Evolutionary conservation across 2,113 vertebrate species (phyloP), one percentile per base, ranked within the genome.

Genomic region (Leucopsar rothschildi): DNA sequence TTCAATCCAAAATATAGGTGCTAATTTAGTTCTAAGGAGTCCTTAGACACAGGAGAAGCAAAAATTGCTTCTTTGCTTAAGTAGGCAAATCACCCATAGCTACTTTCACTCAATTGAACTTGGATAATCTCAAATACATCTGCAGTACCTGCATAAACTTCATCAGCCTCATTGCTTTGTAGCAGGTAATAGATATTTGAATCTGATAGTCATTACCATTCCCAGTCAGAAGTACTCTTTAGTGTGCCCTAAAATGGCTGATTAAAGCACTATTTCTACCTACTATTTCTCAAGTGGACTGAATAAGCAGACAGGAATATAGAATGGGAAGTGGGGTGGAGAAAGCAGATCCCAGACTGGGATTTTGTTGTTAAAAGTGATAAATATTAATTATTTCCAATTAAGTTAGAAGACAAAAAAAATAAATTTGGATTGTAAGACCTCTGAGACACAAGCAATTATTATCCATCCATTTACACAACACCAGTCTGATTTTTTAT

Each of bases 311-410:
- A 72, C 10, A 84, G 40, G 50, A 92, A 71, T 72, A 79, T 35
- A 72, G 47, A n/a, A 82, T 72, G 33, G 61, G 45, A 95, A 91
- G 44, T 37, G 17, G 20, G 59, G 35, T 79, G 84, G 44, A 95
- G 85, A 89, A 91, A 88, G 92, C 23, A 90, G 47, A 82, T 92
- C 77, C 66, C 94, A 68, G 61, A 10, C 59, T 57, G 72, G 35
- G 82, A 90, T 88, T 94, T 82, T 73, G 35, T 66, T 86, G 82
- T 59, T 68, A 79, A 87, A 93, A 95, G 50, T 79, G 28, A 94
- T 91, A 91, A 96, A 95, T 91, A 92, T 89, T 91, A 91, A 96
- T 94, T 92, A 91, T 95, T 91, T 93, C 52, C 45, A 82, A 79
- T 88, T 93, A 94, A 93, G 57, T 72, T 89, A 64, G 86, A 72